phyloP scores from a whole-genome alignment of 2,797 vertebrate species.

The Lacerta agilis region DNA sequence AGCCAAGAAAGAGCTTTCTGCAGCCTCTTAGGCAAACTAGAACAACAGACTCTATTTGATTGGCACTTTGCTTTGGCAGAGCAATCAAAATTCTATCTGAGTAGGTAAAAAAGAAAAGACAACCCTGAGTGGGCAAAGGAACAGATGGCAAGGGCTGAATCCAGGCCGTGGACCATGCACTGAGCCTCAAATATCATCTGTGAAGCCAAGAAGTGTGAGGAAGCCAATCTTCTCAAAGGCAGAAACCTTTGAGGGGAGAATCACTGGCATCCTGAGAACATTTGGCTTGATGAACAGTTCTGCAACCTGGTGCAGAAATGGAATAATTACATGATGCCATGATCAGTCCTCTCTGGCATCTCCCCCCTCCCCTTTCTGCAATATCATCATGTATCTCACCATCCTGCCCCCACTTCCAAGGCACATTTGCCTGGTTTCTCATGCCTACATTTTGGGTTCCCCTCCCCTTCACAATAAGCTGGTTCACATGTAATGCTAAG shows the following conservation, averaged over 20 bases:
- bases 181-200: not conserved
- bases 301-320: not conserved
- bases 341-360: not conserved
- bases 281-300: not conserved
- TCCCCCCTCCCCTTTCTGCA: too few relatives aligned
- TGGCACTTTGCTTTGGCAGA: not conserved
- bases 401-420: not conserved
- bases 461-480: too few relatives aligned
- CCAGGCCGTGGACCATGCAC: rapidly evolving
- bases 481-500: too few relatives aligned
- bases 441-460: not conserved
- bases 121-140: not conserved
- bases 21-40: not conserved
- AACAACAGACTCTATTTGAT: not conserved
- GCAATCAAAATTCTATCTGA: not conserved
- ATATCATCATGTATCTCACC: not conserved
- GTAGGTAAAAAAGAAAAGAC: not conserved
- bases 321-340: conserved; percentile 7
- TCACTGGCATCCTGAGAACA: rapidly evolving
- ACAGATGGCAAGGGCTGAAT: conserved; percentile 19
- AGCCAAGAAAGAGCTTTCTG: not conserved
- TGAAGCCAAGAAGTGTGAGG: rapidly evolving
- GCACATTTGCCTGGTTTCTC: not conserved
- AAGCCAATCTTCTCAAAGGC: not conserved
- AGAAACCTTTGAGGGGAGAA: not conserved